Base-by-base conservation (phyloP, 2,113 vertebrate genomes). In the Apodemus sylvaticus region DNA sequence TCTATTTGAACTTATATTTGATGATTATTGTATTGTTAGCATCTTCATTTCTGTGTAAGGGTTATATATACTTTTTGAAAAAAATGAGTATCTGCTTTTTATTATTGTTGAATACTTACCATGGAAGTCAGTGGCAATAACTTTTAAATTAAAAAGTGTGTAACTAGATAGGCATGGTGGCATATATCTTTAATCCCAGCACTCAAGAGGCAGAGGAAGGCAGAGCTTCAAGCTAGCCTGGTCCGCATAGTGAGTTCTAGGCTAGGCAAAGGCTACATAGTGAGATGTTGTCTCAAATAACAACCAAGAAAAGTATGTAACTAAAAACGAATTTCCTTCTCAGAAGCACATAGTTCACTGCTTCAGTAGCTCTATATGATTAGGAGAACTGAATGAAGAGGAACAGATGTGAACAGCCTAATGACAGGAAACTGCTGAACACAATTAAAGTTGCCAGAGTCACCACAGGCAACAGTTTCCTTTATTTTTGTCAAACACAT, bases 361-460 rank as follows among this genome's bases (percentile, higher is more conserved):
- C 34, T 82, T 96, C n/a, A 92, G 34, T 88, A 85, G 53, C 93
- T 95, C 68, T 64, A 88, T 51, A 51, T 53, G 86, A 55, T 73
- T 87, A 74, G 60, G 91, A 96, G 76, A 89, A 81, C 89, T 81
- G 73, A 76, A 74, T 85, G 39, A 73, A 94, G 42, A 91, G 73
- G 93, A 82, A 91, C 93, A 95, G 82, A 95, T 97, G 86, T 5
- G 10, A 96, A 77, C 73, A 92, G 73, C 64, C 85, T 93, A 86
- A 90, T 71, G 87, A 60, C 66, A 76, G 85, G 79, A 96, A 97
- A 93, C 95, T 92, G 85, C 96, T 91, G 90, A 96, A 93, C 82
- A 94, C 93, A 96, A 29, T 92, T 93, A 97, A 97, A 97, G 96
- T 91, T 93, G 62, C 95, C 73, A 85, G 66, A 96, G 81, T 96